These are phyloP conservation scores for Mesembrinibis cayennensis DNA, from an alignment of 2,113 vertebrate genomes.

Conservation along the genomic window DNA sequence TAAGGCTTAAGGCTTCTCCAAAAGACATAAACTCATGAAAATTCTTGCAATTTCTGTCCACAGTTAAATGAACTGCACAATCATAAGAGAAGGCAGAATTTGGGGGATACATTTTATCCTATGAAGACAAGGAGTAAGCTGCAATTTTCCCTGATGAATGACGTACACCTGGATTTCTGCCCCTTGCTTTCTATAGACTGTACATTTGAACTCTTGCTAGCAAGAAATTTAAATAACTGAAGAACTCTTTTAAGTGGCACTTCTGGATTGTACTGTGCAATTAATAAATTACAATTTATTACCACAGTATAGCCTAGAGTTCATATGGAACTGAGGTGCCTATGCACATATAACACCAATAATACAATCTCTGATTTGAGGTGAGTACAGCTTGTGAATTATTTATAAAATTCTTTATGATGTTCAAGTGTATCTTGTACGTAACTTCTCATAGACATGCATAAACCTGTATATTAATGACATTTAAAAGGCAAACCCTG, in stretches of 20 bases:
- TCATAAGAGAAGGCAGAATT: neutral
- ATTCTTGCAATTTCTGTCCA: neutral
- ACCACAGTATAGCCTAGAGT: neutral
- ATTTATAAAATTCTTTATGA: neutral
- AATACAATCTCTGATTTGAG: neutral
- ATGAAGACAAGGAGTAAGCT: neutral
- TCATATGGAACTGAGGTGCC: neutral
- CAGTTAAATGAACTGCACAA: neutral
- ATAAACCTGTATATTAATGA: neutral
- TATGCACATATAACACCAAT: too few relatives aligned
- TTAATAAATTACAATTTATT: neutral
- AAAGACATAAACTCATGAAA: neutral
- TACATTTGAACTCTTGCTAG: neutral
- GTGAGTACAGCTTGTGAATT: neutral
- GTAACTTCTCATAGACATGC: neutral
- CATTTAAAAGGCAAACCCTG: neutral
- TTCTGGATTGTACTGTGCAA: neutral
- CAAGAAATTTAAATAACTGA: neutral
- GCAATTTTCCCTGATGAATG: neutral
- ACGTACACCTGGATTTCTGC: neutral
- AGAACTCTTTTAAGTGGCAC: neutral
- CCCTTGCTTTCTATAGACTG: neutral
- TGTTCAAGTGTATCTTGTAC: neutral
- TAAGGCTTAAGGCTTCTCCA: neutral
- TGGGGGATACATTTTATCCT: neutral